These are phyloP conservation scores for Drosophila seguyi DNA, from an alignment of 1,140 invertebrate genomes.

Conservation along the genomic window DNA sequence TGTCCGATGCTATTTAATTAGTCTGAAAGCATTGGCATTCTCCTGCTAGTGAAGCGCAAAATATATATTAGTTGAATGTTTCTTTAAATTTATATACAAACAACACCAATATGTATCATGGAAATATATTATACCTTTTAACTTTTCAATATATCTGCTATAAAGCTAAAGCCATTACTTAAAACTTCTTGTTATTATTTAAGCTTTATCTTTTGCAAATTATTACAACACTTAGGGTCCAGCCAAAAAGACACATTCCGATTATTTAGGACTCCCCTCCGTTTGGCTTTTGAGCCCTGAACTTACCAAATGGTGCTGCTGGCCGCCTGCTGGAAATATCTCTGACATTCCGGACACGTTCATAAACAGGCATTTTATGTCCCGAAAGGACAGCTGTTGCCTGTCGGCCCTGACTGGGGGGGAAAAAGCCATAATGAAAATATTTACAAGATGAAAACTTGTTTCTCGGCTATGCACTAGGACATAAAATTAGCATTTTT, in stretches of 20 bases:
- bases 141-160: background rate
- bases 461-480: constrained; percentile 37
- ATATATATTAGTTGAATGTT: background rate
- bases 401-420: constrained; percentile 9
- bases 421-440: constrained; percentile 53
- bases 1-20: constrained; percentile 12
- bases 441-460: constrained; percentile 65
- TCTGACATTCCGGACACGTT: constrained; percentile 55
- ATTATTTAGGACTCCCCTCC: constrained; percentile 30
- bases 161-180: constrained; percentile 1
- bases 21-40: constrained; percentile 2
- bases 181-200: constrained; percentile 10
- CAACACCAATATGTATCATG: background rate
- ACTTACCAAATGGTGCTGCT: constrained; percentile 8
- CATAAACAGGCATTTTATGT: constrained; percentile 61
- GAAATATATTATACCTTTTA: too few relatives aligned
- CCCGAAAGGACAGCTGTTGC: constrained; percentile 53
- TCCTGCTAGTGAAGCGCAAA: background rate
- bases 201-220: constrained; percentile 31
- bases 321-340: constrained; percentile 7
- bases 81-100: too few relatives aligned
- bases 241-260: constrained; percentile 7
- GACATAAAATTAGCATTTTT: constrained; percentile 81
- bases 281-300: constrained; percentile 39
- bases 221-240: constrained; percentile 46